Base-by-base conservation (phyloP, 2,797 vertebrate genomes). In the Fistularia tabacaria region DNA sequence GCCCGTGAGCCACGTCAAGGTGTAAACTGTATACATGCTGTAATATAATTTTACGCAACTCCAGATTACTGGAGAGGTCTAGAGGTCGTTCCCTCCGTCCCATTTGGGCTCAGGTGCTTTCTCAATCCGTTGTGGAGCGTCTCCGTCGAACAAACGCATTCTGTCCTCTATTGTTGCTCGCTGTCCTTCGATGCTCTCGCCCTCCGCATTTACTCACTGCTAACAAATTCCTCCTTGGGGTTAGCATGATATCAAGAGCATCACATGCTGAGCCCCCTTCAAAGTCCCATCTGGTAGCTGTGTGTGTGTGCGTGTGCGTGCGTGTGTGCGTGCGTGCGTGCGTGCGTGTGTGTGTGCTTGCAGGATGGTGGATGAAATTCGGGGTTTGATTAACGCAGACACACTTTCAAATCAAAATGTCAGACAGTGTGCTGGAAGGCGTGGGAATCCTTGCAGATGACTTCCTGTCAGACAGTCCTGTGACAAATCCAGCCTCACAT, bases 251-350 rank as follows among this genome's bases (percentile, higher is more conserved):
- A 59, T 69, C 11, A 66, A 41, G 51, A 57, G 56, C 57, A 65
- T 70, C 66, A 62, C 76, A 66, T 54, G 45, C 57, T 55, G 74
- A 38, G 58, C 54, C 71, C 71, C 71, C 73, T 84, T 85, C 69
- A 76, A 71, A 77, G 64, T 61, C 75, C 81, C 64, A 69, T 76
- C 71, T 82, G 72, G 65, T 74, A 65, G 69, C 64, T 68, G 69
- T 67, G 25, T 25, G 2, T 25, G 25, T 25, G 25, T 69, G 52
- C 51, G 36, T 48, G 38, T 52, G 61, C 15, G 64, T 43, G 58
- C 42, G 13, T 48, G 57, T 54, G 37, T 39, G n/a, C 55, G 51
- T 38, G 57, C 7, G 13, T 25, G 49, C 48, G 13, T 47, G 38
- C 25, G n/a, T n/a, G n/a, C n/a, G 25, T 46, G 46, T 14, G 14